Evolutionary conservation across 1,140 invertebrate species (phyloP).

Genomic region (Ooceraea biroi): DNA sequence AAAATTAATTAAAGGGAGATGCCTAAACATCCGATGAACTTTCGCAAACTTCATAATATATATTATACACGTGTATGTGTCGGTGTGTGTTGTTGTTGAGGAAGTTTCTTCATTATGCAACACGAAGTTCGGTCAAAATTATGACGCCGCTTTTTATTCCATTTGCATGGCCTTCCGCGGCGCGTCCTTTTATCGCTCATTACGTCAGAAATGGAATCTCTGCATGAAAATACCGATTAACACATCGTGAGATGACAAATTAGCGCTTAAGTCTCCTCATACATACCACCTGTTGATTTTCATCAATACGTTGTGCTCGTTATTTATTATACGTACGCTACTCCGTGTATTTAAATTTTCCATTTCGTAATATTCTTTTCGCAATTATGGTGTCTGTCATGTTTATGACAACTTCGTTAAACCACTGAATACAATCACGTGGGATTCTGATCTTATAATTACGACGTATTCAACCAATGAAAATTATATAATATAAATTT

Average conservation of each 20-base stretch:
- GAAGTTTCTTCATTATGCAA: no score
- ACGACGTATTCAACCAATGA: not conserved
- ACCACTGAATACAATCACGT: not conserved
- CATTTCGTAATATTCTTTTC: not conserved
- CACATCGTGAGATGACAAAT: not conserved
- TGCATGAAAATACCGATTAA: not conserved
- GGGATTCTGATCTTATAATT: not conserved
- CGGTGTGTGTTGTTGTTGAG: no score
- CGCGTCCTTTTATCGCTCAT: not conserved
- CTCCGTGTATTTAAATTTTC: constrained; percentile 1
- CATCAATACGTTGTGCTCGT: constrained; percentile 15
- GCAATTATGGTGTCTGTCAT: no score
- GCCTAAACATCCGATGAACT: no score
- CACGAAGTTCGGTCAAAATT: not conserved
- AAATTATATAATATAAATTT: no score
- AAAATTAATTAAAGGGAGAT: no score
- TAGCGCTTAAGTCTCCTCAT: constrained; percentile 16
- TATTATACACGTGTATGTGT: no score
- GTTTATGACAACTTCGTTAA: not conserved
- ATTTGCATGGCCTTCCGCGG: not conserved
- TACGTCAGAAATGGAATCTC: not conserved
- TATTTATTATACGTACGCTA: not conserved
- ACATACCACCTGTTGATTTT: constrained; percentile 34
- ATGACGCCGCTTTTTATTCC: not conserved
- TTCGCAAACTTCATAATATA: no score